Conservation (phyloP, 2,888 invertebrate genomes). For the Phalera bucephala region DNA sequence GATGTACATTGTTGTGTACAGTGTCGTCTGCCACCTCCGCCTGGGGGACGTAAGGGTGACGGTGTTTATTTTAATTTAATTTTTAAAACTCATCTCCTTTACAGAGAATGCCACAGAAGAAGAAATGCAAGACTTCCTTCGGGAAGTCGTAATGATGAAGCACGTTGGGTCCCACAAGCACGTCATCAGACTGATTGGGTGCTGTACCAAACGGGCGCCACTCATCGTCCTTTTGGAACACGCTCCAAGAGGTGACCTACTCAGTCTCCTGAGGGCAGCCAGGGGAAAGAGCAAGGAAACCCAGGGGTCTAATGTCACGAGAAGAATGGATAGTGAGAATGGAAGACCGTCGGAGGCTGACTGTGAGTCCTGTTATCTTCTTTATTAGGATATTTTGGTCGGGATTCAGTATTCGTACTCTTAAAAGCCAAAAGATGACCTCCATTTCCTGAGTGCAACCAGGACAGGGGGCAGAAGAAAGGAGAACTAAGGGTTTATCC, state of each 20-base stretch:
- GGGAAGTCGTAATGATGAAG: conserved; percentile 91
- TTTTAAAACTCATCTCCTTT: too few relatives aligned
- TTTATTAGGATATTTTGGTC: too few relatives aligned
- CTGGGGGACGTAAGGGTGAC: too few relatives aligned
- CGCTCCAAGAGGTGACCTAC: conserved; percentile 89
- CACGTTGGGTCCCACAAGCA: conserved; percentile 89
- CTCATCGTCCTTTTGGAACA: conserved; percentile 90
- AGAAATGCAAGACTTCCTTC: conserved; percentile 87
- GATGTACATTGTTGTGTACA: too few relatives aligned
- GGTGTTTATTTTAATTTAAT: too few relatives aligned
- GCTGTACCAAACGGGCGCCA: conserved; percentile 87
- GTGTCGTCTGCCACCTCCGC: too few relatives aligned
- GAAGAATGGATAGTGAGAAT: conserved; percentile 51
- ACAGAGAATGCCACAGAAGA: conserved; percentile 82
- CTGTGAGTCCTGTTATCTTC: too few relatives aligned
- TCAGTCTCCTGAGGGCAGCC: conserved; percentile 83
- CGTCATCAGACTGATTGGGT: conserved; percentile 89
- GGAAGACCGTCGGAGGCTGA: conserved; percentile 81
- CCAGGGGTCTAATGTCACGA: conserved; percentile 71
- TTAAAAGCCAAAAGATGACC: too few relatives aligned
- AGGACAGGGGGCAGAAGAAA: too few relatives aligned
- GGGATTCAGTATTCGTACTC: too few relatives aligned
- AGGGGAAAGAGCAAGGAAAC: conserved; percentile 53
- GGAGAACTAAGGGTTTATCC: too few relatives aligned
- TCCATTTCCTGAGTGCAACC: too few relatives aligned